Conservation (phyloP, 2,888 invertebrate genomes). For the Tenthredo mesomela region DNA sequence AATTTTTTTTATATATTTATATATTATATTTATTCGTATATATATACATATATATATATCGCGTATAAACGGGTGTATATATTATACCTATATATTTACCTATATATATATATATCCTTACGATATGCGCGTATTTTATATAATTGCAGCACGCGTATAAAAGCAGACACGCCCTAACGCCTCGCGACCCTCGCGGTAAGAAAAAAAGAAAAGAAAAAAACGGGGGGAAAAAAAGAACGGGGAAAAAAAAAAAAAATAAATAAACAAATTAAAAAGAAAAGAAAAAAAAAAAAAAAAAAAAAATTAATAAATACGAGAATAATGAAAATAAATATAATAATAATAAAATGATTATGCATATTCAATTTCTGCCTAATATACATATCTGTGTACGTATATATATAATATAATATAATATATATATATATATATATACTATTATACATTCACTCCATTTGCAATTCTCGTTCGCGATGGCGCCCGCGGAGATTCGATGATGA, state of each 20-base stretch:
- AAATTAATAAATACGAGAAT: not conserved
- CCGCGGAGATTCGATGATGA: conserved; percentile 10
- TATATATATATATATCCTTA: not conserved
- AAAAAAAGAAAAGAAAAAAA: not conserved
- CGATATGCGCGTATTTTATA: not conserved
- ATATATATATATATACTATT: not conserved
- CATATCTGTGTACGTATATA: not conserved
- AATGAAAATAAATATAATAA: not conserved
- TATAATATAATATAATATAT: too few relatives aligned
- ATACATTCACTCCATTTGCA: conserved; percentile 44
- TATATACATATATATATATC: not conserved
- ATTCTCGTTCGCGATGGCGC: conserved; percentile 38
- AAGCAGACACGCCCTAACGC: conserved; percentile 31
- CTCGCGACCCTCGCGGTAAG: conserved; percentile 18
- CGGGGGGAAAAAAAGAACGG: not conserved
- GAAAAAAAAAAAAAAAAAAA: not conserved
- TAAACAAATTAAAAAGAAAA: not conserved
- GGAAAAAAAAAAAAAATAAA: not conserved
- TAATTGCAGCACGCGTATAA: not conserved
- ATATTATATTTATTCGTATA: too few relatives aligned
- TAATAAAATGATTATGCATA: conserved; percentile 12
- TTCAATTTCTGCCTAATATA: conserved; percentile 20
- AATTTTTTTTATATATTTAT: not conserved
- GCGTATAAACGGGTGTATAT: not conserved
- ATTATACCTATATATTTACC: not conserved